Percentiles rank a stretch among this genome's conserved stretches.
These are phyloP conservation scores for Meandrina meandrites DNA, from an alignment of 92 coral and sea anemone species.

Conservation along the genomic window DNA sequence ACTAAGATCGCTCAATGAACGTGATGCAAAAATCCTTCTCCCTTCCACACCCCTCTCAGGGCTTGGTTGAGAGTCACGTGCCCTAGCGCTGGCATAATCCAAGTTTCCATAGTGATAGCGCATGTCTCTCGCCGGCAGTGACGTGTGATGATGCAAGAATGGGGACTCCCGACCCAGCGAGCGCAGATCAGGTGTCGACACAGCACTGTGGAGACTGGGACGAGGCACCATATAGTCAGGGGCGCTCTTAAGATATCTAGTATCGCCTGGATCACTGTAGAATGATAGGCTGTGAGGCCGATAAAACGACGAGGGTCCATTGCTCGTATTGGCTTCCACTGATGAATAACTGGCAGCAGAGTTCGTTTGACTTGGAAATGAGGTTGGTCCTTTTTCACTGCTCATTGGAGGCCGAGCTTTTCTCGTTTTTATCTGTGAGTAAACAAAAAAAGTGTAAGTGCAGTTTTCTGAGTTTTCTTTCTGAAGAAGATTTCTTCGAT, in stretches of 20 bases:
- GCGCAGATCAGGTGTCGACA: conserved; percentile 63
- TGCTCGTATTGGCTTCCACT: not conserved
- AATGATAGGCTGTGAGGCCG: conserved; percentile 18
- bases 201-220: conserved; percentile 42
- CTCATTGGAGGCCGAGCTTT: conserved; percentile 6
- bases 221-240: conserved; percentile 4
- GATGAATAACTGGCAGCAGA: not conserved
- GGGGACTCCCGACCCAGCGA: conserved; percentile 19
- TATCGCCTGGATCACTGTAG: conserved; percentile 38
- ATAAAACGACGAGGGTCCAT: not conserved
- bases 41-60: conserved; percentile 11
- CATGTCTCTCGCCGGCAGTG: conserved; percentile 4
- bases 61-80: conserved; percentile 2
- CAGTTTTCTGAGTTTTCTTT: not conserved
- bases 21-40: conserved; percentile 16
- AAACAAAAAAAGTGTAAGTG: no score
- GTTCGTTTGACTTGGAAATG: conserved; percentile 18
- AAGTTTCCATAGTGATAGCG: not conserved
- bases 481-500: not conserved
- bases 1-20: conserved; percentile 30
- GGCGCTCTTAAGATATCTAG: not conserved
- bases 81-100: not conserved
- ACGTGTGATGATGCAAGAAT: conserved; percentile 12
- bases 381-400: not conserved
- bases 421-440: conserved; percentile 12